Conservation (phyloP, 2,888 invertebrate genomes). For the Notodonta dromedarius region DNA sequence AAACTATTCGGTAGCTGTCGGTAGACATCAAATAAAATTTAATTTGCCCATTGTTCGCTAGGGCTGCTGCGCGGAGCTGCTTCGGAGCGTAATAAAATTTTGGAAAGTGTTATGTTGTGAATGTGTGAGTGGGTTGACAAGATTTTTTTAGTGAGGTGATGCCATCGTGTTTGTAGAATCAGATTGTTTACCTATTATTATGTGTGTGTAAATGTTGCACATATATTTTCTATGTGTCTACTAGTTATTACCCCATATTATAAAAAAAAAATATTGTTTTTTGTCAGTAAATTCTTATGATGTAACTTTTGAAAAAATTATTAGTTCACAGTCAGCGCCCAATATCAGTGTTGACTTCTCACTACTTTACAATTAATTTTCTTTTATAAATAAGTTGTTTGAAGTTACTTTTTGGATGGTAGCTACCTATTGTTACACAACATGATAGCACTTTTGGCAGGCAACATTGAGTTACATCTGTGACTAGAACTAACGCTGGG, state of each 20-base stretch:
- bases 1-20: constrained; percentile 63
- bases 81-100: constrained; percentile 19
- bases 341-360: too few relatives aligned
- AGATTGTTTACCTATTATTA: not conserved
- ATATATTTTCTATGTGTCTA: too few relatives aligned
- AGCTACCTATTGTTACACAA: too few relatives aligned
- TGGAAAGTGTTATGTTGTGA: constrained; percentile 10
- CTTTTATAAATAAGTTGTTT: too few relatives aligned
- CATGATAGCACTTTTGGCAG: not conserved
- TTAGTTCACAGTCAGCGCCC: too few relatives aligned
- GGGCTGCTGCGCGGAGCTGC: constrained; percentile 38
- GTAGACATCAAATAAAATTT: constrained; percentile 73
- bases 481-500: not conserved
- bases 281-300: too few relatives aligned
- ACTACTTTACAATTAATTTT: too few relatives aligned
- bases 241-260: too few relatives aligned
- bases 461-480: not conserved
- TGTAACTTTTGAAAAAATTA: too few relatives aligned
- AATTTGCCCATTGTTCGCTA: constrained; percentile 70
- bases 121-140: constrained; percentile 5
- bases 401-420: too few relatives aligned
- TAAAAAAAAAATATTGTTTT: too few relatives aligned
- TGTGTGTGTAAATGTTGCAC: too few relatives aligned
- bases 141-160: not conserved
- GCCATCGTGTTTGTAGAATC: not conserved